A percentile compares a stretch with the other conserved stretches of the same genome.
phyloP scores from a whole-genome alignment of 2,888 invertebrate genomes.

The Thymelicus lineola region DNA sequence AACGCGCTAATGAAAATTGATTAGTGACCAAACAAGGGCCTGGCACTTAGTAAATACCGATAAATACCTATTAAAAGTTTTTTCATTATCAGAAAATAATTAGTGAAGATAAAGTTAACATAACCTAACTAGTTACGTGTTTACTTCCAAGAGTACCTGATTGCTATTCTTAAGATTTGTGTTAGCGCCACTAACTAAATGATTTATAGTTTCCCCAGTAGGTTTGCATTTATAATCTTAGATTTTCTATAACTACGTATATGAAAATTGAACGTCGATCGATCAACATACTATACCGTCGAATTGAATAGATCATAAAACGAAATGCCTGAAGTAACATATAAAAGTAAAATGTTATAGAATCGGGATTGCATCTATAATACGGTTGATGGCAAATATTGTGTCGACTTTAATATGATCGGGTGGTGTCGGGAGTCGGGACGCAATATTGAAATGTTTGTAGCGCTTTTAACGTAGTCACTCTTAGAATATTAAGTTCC shows the following conservation, averaged over 20 bases:
- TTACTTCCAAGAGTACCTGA: background rate
- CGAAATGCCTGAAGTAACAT: background rate
- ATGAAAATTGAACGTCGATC: background rate
- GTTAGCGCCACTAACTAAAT: no score
- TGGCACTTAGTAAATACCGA: background rate
- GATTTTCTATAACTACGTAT: background rate
- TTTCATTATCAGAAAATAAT: conserved; percentile 1
- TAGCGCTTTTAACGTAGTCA: conserved; percentile 10
- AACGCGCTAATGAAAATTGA: conserved; percentile 5
- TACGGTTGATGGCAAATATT: conserved; percentile 17
- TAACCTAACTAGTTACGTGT: background rate
- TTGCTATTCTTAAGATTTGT: no score
- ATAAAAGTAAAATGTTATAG: conserved; percentile 7
- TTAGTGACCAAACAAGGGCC: conserved; percentile 5
- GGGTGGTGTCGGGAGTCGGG: conserved; percentile 1
- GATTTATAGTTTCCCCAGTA: no score
- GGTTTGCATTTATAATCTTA: background rate
- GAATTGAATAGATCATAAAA: conserved; percentile 5
- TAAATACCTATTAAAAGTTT: background rate
- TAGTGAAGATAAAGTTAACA: no score
- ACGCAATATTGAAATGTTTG: conserved; percentile 6
- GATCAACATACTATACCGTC: background rate
- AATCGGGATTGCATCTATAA: conserved; percentile 8
- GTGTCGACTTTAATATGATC: conserved; percentile 12
- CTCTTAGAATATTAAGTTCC: background rate